Base-by-base conservation (phyloP, 92 coral and sea anemone genomes). In the Porites divaricata region DNA sequence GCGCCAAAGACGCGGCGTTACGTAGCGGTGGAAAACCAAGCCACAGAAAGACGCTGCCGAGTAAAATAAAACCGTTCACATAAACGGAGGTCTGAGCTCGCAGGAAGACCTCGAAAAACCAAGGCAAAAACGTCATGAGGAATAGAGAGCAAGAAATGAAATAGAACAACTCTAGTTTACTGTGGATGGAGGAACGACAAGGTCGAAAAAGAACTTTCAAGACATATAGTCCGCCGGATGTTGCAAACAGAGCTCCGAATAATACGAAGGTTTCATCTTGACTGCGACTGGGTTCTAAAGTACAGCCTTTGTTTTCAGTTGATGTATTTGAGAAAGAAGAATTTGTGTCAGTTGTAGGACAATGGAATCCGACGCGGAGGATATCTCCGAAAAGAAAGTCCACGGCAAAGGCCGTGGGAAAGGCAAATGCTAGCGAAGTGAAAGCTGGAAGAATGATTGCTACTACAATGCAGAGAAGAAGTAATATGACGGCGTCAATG, bases 381-480 rank as follows among this genome's bases (percentile, higher is more conserved):
- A 74, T 54, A 25, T 87, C 83, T 8, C 90, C 90, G 21, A 87
- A 78, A 0, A 87, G 76, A 59, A 72, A 81, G 50, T 88, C 91
- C 17, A 88, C 91, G 7, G 78, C 58, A 76, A 81, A 82, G 53
- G 91, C 91, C 22, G 79, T 76, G n/a, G 88, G 91, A 22, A 88
- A 56, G 12, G 83, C 79, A 57, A 74, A 79, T 2, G 88, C 87
- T 0, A 66, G 62, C 21, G 78, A 49, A 5, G 74, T 82, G 4
- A 88, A 56, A 48, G 79, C 88, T 9, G 91, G 91, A 24, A 82
- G 61, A 17, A 88, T 58, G 24, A 83, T 79, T 2, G 75, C 91
- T 1, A 76, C 91, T 11, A 82, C 83, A 71, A 17, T 19, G 6
- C 64, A 67, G 26, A 88, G 83, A 77, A 45, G 22, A 23, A 87